Conservation (phyloP, 2,797 vertebrate genomes). For the Periophthalmus magnuspinnatus region DNA sequence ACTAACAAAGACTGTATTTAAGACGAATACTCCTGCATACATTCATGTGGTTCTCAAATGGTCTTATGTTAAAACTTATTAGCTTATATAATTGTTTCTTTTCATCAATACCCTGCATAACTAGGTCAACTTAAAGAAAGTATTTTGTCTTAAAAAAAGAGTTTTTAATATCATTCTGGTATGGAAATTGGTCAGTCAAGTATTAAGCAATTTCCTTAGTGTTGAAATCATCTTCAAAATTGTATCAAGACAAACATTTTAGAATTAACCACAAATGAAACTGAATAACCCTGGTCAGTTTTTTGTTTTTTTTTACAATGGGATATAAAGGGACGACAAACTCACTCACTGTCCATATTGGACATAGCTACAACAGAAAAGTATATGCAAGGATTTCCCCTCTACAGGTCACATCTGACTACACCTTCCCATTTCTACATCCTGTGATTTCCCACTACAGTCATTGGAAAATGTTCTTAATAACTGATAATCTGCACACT, state of each 20-base stretch:
- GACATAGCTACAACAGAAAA: background rate
- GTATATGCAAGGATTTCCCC: background rate
- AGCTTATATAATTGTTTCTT: background rate
- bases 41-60: background rate
- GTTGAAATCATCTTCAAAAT: background rate
- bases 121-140: background rate
- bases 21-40: background rate
- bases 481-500: background rate
- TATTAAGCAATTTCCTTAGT: background rate
- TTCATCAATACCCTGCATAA: background rate
- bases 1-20: background rate
- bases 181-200: background rate
- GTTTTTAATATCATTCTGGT: background rate
- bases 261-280: no score
- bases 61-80: background rate
- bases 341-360: background rate
- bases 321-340: background rate
- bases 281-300: no score
- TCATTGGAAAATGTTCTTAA: background rate
- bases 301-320: background rate
- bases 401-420: background rate
- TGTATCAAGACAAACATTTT: no score
- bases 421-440: background rate
- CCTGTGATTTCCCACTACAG: background rate
- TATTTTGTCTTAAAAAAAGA: no score